These are phyloP conservation scores for Salarias fasciatus DNA, from an alignment of 2,797 vertebrate genomes.

Conservation along the genomic window DNA sequence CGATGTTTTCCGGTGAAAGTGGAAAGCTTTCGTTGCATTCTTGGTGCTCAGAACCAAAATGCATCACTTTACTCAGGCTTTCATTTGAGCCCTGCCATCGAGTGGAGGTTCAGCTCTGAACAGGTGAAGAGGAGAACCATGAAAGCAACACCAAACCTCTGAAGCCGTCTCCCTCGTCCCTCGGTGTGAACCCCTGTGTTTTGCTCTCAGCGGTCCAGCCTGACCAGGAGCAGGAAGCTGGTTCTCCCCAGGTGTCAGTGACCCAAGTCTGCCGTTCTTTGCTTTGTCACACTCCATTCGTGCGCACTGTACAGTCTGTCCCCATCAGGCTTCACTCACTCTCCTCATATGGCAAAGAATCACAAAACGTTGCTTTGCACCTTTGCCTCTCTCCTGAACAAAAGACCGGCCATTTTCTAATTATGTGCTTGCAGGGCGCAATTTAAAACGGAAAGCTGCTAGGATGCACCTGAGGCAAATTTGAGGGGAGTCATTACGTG, in stretches of 20 bases:
- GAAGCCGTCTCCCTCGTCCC: too few relatives aligned
- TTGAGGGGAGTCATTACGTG: background rate
- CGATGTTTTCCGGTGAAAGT: too few relatives aligned
- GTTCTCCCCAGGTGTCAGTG: constrained; percentile 14
- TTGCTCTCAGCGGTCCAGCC: constrained; percentile 21
- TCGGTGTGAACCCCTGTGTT: too few relatives aligned
- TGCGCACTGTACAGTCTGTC: constrained; percentile 3
- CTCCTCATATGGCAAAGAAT: constrained; percentile 10
- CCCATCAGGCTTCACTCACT: constrained; percentile 12
- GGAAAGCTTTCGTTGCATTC: too few relatives aligned
- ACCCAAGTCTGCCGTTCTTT: constrained; percentile 20
- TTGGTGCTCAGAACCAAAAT: too few relatives aligned
- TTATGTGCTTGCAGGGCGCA: constrained; percentile 6
- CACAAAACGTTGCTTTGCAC: constrained; percentile 22
- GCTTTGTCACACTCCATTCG: constrained; percentile 29
- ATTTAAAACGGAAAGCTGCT: background rate
- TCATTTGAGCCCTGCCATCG: too few relatives aligned
- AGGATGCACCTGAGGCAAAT: constrained; percentile 13
- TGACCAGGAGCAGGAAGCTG: constrained; percentile 29
- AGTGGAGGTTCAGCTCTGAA: too few relatives aligned
- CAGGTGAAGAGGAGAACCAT: too few relatives aligned
- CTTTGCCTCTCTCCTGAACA: background rate
- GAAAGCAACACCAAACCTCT: too few relatives aligned
- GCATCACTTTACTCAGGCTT: too few relatives aligned
- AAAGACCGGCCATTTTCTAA: constrained; percentile 10